These are phyloP conservation scores for Drosophila mayaguana DNA, from an alignment of 2,888 invertebrate species.

Conservation along the genomic window DNA sequence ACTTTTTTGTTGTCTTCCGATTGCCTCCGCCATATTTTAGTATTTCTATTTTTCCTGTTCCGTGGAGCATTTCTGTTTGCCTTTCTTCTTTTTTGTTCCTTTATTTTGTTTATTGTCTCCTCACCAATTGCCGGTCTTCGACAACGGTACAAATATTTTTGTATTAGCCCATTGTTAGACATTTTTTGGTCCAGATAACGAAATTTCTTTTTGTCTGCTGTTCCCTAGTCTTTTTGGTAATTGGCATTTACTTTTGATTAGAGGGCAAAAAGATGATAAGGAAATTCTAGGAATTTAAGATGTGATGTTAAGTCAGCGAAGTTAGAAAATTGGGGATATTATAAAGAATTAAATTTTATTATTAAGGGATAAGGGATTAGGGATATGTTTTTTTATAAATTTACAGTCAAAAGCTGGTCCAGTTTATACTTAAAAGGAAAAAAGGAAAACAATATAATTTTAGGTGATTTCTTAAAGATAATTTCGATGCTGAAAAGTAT, in stretches of 20 bases:
- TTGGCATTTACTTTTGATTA: conserved; percentile 4
- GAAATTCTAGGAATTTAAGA: conserved; percentile 1
- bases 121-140: conserved; percentile 37
- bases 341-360: too few relatives aligned
- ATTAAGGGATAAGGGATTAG: too few relatives aligned
- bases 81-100: conserved; percentile 2
- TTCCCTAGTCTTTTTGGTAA: background rate
- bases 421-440: too few relatives aligned
- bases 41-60: conserved; percentile 51
- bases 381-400: too few relatives aligned
- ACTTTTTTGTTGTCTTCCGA: conserved; percentile 35
- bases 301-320: background rate
- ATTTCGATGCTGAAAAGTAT: background rate
- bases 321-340: background rate
- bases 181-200: conserved; percentile 47
- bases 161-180: conserved; percentile 45
- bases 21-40: conserved; percentile 53
- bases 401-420: too few relatives aligned
- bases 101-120: conserved; percentile 29
- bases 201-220: conserved; percentile 8
- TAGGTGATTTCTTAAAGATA: background rate
- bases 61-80: conserved; percentile 43
- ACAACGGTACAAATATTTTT: conserved; percentile 50
- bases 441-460: too few relatives aligned
- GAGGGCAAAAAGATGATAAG: conserved; percentile 18